Conservation (phyloP, 2,113 vertebrate genomes). For the Indicator indicator region DNA sequence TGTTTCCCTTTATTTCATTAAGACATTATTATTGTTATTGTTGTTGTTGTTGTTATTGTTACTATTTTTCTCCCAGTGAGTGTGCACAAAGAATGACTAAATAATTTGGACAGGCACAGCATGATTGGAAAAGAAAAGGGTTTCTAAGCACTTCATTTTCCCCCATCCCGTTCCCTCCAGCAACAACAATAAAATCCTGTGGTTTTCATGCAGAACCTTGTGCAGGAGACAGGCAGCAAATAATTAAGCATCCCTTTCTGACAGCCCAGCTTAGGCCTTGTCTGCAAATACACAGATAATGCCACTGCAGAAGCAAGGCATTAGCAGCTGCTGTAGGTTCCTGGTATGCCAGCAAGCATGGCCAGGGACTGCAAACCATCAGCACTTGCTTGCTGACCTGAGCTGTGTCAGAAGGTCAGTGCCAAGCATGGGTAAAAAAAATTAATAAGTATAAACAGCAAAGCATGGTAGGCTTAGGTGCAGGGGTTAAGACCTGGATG, state of each 20-base stretch:
- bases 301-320: not conserved
- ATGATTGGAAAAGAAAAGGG: not conserved
- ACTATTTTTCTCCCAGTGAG: constrained; percentile 22
- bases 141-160: constrained; percentile 3
- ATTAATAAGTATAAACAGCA: not conserved
- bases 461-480: not conserved
- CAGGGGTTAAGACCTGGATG: not conserved
- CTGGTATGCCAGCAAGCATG: fast-evolving
- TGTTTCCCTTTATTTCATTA: constrained; percentile 29
- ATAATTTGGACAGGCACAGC: not conserved
- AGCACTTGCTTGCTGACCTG: not conserved
- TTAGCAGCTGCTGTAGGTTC: not conserved
- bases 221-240: not conserved
- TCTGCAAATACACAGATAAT: not conserved
- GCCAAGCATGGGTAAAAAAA: not conserved
- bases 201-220: not conserved
- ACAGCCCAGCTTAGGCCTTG: not conserved
- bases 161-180: not conserved
- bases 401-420: fast-evolving
- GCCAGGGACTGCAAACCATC: fast-evolving
- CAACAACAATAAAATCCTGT: not conserved
- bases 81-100: constrained; percentile 16
- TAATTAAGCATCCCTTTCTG: not conserved
- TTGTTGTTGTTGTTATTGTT: not conserved
- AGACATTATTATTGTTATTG: not conserved